A percentile compares a stretch with the other conserved stretches of the same genome.
These are phyloP conservation scores for Aplochiton taeniatus DNA, from an alignment of 2,797 vertebrate genomes.

Conservation along the genomic window DNA sequence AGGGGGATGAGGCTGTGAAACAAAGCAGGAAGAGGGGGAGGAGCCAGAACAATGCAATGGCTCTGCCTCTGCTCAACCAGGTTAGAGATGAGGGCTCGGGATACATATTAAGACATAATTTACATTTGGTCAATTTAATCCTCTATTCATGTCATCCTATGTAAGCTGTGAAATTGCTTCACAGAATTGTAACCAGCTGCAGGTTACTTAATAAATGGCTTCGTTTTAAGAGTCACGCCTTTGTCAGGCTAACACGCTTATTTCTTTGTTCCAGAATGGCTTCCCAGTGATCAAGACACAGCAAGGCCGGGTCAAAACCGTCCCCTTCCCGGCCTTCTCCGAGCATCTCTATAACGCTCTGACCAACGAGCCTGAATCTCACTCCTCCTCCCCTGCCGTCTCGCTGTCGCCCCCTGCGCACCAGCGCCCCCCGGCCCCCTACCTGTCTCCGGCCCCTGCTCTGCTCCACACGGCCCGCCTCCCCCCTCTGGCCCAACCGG, in stretches of 20 bases:
- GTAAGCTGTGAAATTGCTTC: no score
- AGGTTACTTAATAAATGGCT: no score
- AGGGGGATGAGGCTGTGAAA: slow-evolving; percentile 12
- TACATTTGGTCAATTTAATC: not conserved
- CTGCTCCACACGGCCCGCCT: slow-evolving; percentile 40
- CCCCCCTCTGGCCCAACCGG: slow-evolving; percentile 10
- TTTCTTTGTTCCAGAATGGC: slow-evolving; percentile 43
- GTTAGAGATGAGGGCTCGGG: not conserved
- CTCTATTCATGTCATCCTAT: not conserved
- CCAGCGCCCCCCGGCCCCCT: not conserved
- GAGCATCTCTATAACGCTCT: not conserved
- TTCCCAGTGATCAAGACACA: not conserved
- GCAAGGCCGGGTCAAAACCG: slow-evolving; percentile 20
- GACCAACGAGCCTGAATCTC: not conserved
- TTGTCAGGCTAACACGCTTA: not conserved
- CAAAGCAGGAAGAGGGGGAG: slow-evolving; percentile 12
- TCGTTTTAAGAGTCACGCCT: no score
- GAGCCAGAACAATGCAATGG: slow-evolving; percentile 5
- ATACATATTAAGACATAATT: not conserved
- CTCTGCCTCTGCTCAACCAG: not conserved
- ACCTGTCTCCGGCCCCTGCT: slow-evolving; percentile 10
- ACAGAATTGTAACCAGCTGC: no score
- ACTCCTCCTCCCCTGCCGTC: not conserved
- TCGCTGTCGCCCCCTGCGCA: not conserved
- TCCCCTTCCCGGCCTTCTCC: slow-evolving; percentile 12